Percentiles rank a stretch among this genome's conserved stretches.
Evolutionary conservation across 2,888 invertebrate genomes (phyloP).

Genomic region (Drosophila kuntzei): DNA sequence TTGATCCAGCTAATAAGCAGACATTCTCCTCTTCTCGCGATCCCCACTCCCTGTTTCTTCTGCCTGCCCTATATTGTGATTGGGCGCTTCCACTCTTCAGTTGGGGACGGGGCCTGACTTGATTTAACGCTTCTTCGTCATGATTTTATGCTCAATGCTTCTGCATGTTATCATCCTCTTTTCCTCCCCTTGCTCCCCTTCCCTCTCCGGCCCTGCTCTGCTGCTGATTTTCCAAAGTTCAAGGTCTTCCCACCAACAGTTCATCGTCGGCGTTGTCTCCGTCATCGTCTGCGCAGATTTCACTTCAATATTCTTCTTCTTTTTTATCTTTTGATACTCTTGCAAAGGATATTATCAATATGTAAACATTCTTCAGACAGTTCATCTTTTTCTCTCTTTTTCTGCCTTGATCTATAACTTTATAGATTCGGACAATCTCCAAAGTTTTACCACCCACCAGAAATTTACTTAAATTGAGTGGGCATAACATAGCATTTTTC

Average conservation of each 20-base stretch:
- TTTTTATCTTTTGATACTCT: slow-evolving; percentile 21
- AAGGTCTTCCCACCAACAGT: slow-evolving; percentile 63
- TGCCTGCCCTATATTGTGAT: slow-evolving; percentile 56
- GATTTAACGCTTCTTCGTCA: slow-evolving; percentile 53
- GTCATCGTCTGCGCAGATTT: slow-evolving; percentile 57
- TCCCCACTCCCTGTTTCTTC: slow-evolving; percentile 11
- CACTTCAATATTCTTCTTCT: slow-evolving; percentile 41
- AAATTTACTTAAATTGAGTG: no score
- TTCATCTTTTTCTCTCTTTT: no score
- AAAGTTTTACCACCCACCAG: no score
- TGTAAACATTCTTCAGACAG: neutral
- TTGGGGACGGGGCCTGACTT: slow-evolving; percentile 32
- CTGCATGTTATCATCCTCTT: slow-evolving; percentile 38
- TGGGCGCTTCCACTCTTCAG: slow-evolving; percentile 17
- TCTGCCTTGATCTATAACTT: no score
- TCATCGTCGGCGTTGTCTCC: slow-evolving; percentile 39
- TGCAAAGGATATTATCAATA: neutral
- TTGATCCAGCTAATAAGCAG: slow-evolving; percentile 62
- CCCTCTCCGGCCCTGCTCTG: slow-evolving; percentile 4
- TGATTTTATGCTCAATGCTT: slow-evolving; percentile 52
- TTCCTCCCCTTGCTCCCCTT: neutral
- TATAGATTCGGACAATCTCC: no score
- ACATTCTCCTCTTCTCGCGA: slow-evolving; percentile 23
- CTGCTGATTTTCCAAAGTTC: slow-evolving; percentile 66
- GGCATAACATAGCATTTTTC: no score